phyloP scores from a whole-genome alignment of 1,140 invertebrate genomes.

The Mycetomoellerius zeteki region DNA sequence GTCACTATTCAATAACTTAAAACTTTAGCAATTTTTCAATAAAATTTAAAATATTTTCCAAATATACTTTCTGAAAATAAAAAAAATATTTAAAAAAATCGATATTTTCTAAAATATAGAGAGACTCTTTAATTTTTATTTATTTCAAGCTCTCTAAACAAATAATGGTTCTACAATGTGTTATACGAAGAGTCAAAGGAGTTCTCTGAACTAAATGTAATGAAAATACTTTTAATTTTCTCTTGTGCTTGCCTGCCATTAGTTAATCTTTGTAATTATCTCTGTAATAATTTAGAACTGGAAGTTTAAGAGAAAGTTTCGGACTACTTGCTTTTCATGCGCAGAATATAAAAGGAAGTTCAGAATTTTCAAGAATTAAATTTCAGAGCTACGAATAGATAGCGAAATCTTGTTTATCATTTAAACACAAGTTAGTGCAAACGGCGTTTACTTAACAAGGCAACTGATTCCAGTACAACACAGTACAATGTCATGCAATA shows the following conservation, averaged over 20 bases:
- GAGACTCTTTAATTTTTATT: not conserved
- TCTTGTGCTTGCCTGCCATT: not conserved
- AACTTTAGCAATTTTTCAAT: conserved; percentile 4
- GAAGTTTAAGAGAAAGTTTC: conserved; percentile 26
- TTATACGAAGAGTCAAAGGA: not conserved
- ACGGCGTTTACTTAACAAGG: not conserved
- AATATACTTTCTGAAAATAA: not conserved
- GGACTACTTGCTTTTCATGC: not conserved
- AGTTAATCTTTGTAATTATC: conserved; percentile 11
- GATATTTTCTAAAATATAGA: not conserved
- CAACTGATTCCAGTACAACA: not conserved
- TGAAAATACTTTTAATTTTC: conserved; percentile 4
- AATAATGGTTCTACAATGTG: not conserved
- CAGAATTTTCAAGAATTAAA: not conserved
- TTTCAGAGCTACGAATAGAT: not conserved
- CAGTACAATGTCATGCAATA: not conserved
- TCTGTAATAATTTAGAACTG: not conserved
- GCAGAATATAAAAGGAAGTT: not conserved
- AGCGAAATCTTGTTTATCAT: conserved; percentile 14
- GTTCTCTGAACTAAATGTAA: not conserved
- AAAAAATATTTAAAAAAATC: not conserved
- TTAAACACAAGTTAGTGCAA: not conserved
- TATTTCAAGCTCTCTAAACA: not conserved
- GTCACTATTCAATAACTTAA: not conserved
- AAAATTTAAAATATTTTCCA: conserved; percentile 30